Conservation (phyloP, 2,888 invertebrate genomes). For the Ommatoiulus sabulosus region DNA sequence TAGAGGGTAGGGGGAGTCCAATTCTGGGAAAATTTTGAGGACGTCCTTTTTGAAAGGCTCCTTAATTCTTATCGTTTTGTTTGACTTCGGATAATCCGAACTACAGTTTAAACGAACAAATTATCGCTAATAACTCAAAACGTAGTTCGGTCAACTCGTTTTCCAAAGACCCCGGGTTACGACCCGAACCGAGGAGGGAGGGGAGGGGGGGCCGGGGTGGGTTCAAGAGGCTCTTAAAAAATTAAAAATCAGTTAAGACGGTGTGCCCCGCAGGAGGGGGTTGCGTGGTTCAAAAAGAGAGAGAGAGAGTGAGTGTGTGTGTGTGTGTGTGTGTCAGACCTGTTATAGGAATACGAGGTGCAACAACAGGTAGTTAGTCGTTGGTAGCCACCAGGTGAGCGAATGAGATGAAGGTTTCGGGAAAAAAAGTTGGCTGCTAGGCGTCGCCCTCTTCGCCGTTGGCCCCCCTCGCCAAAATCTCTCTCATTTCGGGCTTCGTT, state of each 20-base stretch:
- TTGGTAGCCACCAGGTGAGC: conserved; percentile 37
- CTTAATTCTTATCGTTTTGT: no score
- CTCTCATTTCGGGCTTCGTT: neutral
- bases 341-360: neutral
- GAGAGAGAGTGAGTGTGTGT: neutral
- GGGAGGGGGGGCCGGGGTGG: neutral
- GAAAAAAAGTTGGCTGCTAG: conserved; percentile 2
- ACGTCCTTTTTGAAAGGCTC: no score
- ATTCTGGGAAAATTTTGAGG: no score
- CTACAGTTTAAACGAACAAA: no score
- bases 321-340: neutral
- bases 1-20: no score
- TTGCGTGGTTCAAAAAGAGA: no score
- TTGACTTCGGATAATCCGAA: no score
- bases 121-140: no score
- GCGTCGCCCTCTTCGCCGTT: conserved; percentile 15
- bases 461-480: conserved; percentile 39
- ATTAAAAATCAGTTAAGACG: neutral
- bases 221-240: conserved; percentile 23
- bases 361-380: conserved; percentile 46
- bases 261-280: neutral
- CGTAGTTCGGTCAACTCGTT: no score
- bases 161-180: neutral
- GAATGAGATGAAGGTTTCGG: conserved; percentile 38
- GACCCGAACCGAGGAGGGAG: neutral